Percentiles rank a stretch among this genome's conserved stretches.
phyloP scores from a whole-genome alignment of 2,797 vertebrate genomes.

The Sciaenops ocellatus region DNA sequence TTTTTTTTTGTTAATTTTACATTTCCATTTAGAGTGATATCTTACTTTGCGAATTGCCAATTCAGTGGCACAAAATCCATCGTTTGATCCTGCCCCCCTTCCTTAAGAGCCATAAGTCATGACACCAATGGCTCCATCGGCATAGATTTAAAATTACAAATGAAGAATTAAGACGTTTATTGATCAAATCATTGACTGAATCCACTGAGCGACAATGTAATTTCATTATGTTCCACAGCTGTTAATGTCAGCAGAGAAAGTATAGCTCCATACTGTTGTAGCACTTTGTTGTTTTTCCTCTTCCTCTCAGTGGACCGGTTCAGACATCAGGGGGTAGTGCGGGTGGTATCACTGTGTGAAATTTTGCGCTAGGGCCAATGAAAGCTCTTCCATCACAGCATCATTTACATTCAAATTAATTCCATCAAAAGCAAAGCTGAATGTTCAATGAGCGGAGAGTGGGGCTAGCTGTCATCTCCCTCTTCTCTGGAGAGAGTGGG shows the following conservation, averaged over 20 bases:
- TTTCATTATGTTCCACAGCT: slow-evolving; percentile 59
- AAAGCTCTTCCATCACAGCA: slow-evolving; percentile 69
- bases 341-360: slow-evolving; percentile 30
- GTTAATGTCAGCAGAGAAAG: slow-evolving; percentile 55
- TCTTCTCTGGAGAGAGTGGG: slow-evolving; percentile 38
- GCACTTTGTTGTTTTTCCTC: slow-evolving; percentile 42
- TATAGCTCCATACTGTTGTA: slow-evolving; percentile 39
- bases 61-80: slow-evolving; percentile 1
- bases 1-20: not conserved
- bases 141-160: slow-evolving; percentile 48
- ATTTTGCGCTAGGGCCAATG: slow-evolving; percentile 50
- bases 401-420: slow-evolving; percentile 84
- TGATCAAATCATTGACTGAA: slow-evolving; percentile 62
- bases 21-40: slow-evolving; percentile 5
- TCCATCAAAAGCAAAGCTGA: slow-evolving; percentile 79
- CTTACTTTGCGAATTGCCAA: slow-evolving; percentile 3
- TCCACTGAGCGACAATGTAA: slow-evolving; percentile 53
- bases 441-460: slow-evolving; percentile 72
- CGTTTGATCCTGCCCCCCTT: not conserved
- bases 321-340: slow-evolving; percentile 46
- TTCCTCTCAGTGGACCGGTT: slow-evolving; percentile 34
- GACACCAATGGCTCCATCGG: slow-evolving; percentile 35
- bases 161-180: slow-evolving; percentile 63
- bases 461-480: slow-evolving; percentile 56
- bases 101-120: slow-evolving; percentile 22